Conservation (phyloP, 2,797 vertebrate species). For the Diceros bicornis region DNA sequence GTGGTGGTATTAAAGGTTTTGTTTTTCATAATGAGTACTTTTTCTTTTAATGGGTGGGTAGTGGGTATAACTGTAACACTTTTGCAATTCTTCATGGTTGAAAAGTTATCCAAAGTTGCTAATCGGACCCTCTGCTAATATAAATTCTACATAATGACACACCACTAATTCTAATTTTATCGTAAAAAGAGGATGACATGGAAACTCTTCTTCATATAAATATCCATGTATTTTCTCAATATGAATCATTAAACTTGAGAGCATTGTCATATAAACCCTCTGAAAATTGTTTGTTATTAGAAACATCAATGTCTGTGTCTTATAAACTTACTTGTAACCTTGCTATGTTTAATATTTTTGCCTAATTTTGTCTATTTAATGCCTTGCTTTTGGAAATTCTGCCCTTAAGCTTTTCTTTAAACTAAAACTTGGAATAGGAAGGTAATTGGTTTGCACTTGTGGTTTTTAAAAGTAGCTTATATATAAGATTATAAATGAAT, state of each 20-base stretch:
- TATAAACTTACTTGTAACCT: not conserved
- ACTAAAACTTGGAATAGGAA: slow-evolving; percentile 26
- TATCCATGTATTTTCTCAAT: not conserved
- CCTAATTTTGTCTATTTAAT: not conserved
- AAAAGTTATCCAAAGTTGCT: not conserved
- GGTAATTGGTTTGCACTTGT: not conserved
- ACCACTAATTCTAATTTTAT: slow-evolving; percentile 43
- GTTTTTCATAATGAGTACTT: not conserved
- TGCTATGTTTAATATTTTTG: not conserved
- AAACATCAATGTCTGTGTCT: not conserved
- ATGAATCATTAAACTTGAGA: not conserved
- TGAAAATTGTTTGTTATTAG: not conserved
- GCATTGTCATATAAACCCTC: not conserved
- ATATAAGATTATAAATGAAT: slow-evolving; percentile 12
- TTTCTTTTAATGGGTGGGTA: not conserved
- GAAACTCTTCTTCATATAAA: not conserved
- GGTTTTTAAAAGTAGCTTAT: not conserved
- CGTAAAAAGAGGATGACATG: not conserved
- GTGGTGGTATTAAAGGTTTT: not conserved
- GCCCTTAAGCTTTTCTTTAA: not conserved
- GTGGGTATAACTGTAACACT: not conserved
- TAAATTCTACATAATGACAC: not conserved
- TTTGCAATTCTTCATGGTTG: not conserved
- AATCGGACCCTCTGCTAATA: not conserved
- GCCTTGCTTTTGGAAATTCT: slow-evolving; percentile 29